Percentiles rank a stretch among this genome's conserved stretches.
Evolutionary conservation across 2,888 invertebrate species (phyloP).

Genomic region (Drosophila mimica): DNA sequence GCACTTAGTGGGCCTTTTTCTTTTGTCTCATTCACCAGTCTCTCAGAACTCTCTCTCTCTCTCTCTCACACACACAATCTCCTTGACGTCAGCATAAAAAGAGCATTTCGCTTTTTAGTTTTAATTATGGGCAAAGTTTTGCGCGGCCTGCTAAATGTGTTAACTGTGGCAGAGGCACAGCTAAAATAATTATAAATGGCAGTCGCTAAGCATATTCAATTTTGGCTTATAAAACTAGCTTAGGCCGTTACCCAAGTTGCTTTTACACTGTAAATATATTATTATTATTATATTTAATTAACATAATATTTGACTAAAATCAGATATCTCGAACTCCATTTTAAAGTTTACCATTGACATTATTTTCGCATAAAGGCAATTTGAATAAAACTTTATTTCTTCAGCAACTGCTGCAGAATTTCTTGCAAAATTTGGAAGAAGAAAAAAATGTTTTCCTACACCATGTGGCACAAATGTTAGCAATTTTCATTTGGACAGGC

Average conservation of each 20-base stretch:
- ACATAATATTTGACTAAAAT: background rate
- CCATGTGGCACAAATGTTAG: slow-evolving; percentile 56
- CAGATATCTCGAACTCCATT: background rate
- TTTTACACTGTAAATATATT: background rate
- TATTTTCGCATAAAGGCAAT: background rate
- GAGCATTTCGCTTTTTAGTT: slow-evolving; percentile 68
- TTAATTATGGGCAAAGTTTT: slow-evolving; percentile 72
- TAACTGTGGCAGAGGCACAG: slow-evolving; percentile 47
- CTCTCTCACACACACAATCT: too few species aligned
- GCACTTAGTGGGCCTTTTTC: slow-evolving; percentile 59
- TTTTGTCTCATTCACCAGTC: slow-evolving; percentile 17
- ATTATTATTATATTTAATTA: background rate
- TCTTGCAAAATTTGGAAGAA: background rate
- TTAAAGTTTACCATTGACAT: background rate
- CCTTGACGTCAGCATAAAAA: slow-evolving; percentile 49
- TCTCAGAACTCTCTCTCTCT: background rate
- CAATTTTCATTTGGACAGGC: slow-evolving; percentile 15
- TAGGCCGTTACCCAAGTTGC: background rate
- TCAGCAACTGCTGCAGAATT: slow-evolving; percentile 16
- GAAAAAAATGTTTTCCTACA: slow-evolving; percentile 35
- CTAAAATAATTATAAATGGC: slow-evolving; percentile 64
- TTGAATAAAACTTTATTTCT: slow-evolving; percentile 11
- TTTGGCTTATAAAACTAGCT: background rate
- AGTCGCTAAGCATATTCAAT: slow-evolving; percentile 14
- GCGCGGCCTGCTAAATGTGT: slow-evolving; percentile 65